Base-by-base conservation (phyloP, 2,888 invertebrate genomes). In the Leptopilina drosophilae region DNA sequence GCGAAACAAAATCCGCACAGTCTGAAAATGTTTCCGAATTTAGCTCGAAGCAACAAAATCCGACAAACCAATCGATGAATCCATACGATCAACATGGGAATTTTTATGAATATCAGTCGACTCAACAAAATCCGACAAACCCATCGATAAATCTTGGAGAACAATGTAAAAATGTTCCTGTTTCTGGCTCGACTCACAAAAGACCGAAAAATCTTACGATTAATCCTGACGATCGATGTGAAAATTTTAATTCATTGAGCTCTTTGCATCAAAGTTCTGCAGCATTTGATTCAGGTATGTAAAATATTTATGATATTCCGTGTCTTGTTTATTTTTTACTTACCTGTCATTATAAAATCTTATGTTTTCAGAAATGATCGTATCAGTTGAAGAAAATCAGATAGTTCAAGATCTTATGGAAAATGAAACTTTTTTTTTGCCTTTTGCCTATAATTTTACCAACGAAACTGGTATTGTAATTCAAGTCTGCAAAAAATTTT, bases 401-500 rank as follows among this genome's bases (percentile, higher is more conserved):
- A 59, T 6, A 59, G 15, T n/a, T 59, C 14, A 59, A n/a, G 14
- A 59, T 59, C 59, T 59, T 2, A 59, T 59, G 59, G 5, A 56
- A 14, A 56, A 59, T 59, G 59, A 59, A 59, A 59, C n/a, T 14
- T 59, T 15, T n/a, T n/a, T n/a, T n/a, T n/a, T n/a, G n/a, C n/a
- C 14, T 59, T 59, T 59, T 59, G 7, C 5, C 59, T 59, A 59
- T 7, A 59, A 59, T 59, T 59, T 59, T 59, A 59, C 59, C n/a
- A n/a, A n/a, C n/a, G 4, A n/a, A n/a, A 59, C 15, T 59, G 59
- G 59, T 59, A 14, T n/a, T 59, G 4, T n/a, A 59, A 59, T 59
- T 59, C 4, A 3, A 59, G 73, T 80, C n/a, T 80, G 79, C 75
- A 80, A 80, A 75, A 77, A 53, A 8, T 66, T 77, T 62, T 80